Evolutionary conservation across 2,888 invertebrate genomes (phyloP), one percentile per base, ranked within the genome.

Genomic region (Ornithoptera priamus): DNA sequence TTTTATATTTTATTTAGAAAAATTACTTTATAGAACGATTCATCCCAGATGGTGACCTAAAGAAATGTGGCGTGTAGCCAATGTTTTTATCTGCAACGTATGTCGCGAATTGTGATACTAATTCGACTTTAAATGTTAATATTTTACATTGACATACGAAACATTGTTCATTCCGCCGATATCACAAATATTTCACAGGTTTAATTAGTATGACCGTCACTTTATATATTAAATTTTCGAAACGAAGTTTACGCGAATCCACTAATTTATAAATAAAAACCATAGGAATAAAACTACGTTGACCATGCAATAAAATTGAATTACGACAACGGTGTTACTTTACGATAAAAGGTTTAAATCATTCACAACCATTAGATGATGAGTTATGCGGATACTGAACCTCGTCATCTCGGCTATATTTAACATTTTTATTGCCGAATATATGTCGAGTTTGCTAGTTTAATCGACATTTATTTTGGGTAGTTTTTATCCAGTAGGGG

Each of bases 301-400:
- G 91, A 89, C 90, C 88, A 85, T 86, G 89, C 87, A 88, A 91
- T 91, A 92, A 91, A 91, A 90, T 80, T 90, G 90, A 92, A 86
- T 90, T 90, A 91, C 88, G 85, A 84, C 86, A 87, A 89, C 86
- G 84, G 86, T 91, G 91, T 84, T 87, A 88, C 88, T 91, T 88
- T 87, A 86, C 87, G 92, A 91, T 92, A 91, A 90, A 91, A 90
- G 90, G 89, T 86, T 92, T 91, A 91, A 91, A 90, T 92, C 90
- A 91, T 89, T 86, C 88, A 84, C 83, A 84, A 87, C 92, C 90
- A 92, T 91, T 92, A 91, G 91, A 90, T 90, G 90, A 89, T 90
- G 91, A 92, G 88, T 92, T 90, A 91, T 89, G 83, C 79, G 84
- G 77, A 86, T 82, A 86, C 85, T 87, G 87, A 89, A 83, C 88